Conservation (phyloP, 2,797 vertebrate genomes). For the Notamacropus eugenii region DNA sequence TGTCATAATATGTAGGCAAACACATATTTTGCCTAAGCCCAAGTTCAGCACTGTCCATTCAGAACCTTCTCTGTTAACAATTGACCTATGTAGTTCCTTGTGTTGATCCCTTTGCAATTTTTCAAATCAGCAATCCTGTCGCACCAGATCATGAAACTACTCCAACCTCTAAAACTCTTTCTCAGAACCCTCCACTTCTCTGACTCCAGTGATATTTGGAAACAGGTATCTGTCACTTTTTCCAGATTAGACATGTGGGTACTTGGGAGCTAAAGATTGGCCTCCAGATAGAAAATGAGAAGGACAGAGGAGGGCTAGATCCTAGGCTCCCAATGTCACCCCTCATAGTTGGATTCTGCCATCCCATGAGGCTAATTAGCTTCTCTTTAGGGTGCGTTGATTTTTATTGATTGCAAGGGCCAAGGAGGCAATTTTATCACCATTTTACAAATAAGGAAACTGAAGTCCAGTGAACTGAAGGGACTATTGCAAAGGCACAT, state of each 20-base stretch:
- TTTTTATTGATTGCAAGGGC: not conserved
- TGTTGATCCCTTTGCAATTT: not conserved
- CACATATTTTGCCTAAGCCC: not conserved
- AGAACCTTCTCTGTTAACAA: not conserved
- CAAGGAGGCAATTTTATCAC: not conserved
- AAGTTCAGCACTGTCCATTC: not conserved
- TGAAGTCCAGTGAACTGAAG: not conserved
- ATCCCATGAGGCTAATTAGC: not conserved
- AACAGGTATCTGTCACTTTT: not conserved
- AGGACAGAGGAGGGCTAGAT: not conserved
- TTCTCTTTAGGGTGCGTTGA: not conserved
- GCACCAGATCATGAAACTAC: not conserved
- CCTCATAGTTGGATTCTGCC: not conserved
- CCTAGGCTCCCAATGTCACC: not conserved
- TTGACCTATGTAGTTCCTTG: not conserved
- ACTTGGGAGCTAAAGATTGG: not conserved
- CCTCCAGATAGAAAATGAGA: not conserved
- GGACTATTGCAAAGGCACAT: not conserved
- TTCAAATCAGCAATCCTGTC: not conserved
- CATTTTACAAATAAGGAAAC: not conserved
- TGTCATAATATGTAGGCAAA: not conserved
- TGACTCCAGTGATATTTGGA: not conserved
- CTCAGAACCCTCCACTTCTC: not conserved
- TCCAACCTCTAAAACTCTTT: not conserved
- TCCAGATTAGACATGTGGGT: not conserved